phyloP scores from a whole-genome alignment of 2,113 vertebrate genomes.

The Leptosomus discolor region DNA sequence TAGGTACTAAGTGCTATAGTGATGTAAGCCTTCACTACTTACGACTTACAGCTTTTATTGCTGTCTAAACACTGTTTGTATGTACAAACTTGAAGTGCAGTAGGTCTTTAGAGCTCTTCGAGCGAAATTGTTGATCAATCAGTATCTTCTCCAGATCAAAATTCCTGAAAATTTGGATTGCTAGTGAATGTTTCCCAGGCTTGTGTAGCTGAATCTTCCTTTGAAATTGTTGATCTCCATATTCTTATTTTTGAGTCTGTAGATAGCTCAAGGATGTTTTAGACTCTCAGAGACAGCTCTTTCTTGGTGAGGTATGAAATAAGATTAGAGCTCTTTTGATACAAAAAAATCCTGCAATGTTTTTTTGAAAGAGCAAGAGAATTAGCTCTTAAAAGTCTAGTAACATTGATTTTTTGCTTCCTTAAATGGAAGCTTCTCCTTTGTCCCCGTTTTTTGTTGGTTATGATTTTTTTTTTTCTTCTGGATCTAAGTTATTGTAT shows the following conservation, averaged over 20 bases:
- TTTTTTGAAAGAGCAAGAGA: neutral
- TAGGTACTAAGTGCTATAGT: neutral
- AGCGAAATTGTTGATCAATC: neutral
- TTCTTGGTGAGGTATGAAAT: neutral
- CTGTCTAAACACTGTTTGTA: neutral
- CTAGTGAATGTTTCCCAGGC: neutral
- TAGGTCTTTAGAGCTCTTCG: neutral
- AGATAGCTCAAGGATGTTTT: neutral
- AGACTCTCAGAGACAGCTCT: neutral
- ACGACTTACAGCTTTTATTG: neutral
- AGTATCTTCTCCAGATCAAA: neutral
- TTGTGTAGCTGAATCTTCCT: neutral
- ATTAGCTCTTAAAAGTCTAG: neutral
- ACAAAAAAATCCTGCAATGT: neutral
- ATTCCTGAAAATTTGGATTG: neutral
- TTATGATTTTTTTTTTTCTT: neutral
- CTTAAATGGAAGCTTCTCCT: neutral
- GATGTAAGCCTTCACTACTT: neutral
- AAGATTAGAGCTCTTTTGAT: neutral
- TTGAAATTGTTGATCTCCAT: neutral
- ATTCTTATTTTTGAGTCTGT: neutral
- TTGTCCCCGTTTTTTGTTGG: neutral
- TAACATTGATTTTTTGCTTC: neutral
- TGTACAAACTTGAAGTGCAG: neutral
- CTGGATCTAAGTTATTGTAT: rapidly evolving